Evolutionary conservation across 2,797 vertebrate species (phyloP), one percentile per base, ranked within the genome.

Genomic region (Schizopygopsis malacanthus): DNA sequence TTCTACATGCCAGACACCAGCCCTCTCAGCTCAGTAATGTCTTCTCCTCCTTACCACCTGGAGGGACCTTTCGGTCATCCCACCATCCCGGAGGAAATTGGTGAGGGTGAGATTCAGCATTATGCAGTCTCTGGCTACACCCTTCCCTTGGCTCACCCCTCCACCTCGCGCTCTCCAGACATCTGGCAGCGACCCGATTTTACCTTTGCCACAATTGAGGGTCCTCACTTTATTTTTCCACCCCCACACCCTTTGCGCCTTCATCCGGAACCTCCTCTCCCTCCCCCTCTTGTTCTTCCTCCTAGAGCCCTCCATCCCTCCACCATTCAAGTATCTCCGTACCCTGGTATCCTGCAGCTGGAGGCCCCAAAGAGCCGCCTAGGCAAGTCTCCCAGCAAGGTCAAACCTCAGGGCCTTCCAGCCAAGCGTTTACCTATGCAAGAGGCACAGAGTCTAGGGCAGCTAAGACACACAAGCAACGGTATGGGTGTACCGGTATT

Each of bases 1-100:
- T 99, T 99, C 96, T 99, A 99, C 93, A 97, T 99, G 97, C 97
- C 98, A 18, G 98, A 99, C 89, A 97, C 97, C 92, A 99, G 98
- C 93, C 97, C 98, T 0, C 94, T 98, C 89, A 99, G 98, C 93
- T 99, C 98, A 0, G 98, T 98, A 91, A 97, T 99, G 97, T 99
- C 98, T 67, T 99, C 98, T 86, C 96, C 96, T 86, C 97, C 98
- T 63, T 95, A 98, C 92, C 96, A 97, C 87, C 89, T 96, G 0
- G 98, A 99, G 93, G 97, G 97, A 85, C 97, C 97, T 80, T 99
- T 98, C 18, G 96, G 97, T 92, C 97, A 98, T 90, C 96, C 97
- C 54, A 95, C 97, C 86, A 98, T 99, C 93, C 97, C 98, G 0
- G 98, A 99, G 94, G 98, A 99, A 93, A 97, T 98, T 0, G 96